Conservation (phyloP, 2,888 invertebrate genomes). For the Harmothoe impar region DNA sequence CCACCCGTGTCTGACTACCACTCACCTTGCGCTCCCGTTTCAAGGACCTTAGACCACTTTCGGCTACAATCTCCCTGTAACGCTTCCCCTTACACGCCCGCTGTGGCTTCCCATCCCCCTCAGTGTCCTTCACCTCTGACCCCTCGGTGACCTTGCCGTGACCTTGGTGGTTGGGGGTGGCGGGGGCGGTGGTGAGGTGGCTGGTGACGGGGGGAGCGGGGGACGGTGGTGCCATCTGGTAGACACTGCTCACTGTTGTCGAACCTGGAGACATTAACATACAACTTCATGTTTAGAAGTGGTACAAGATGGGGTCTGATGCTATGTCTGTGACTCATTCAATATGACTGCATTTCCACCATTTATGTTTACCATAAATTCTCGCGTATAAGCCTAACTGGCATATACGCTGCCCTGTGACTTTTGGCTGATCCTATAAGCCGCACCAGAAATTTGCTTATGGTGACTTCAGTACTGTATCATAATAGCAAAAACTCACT, state of each 20-base stretch:
- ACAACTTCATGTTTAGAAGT: no score
- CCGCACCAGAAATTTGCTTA: no score
- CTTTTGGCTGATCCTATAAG: no score
- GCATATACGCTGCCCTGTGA: no score
- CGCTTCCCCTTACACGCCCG: slow-evolving; percentile 77
- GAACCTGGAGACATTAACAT: background rate
- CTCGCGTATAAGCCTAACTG: no score
- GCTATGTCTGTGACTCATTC: no score
- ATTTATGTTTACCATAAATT: no score
- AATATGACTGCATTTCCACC: no score
- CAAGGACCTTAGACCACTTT: slow-evolving; percentile 70
- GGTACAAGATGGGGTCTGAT: background rate
- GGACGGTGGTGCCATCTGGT: slow-evolving; percentile 47
- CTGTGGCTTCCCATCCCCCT: slow-evolving; percentile 71
- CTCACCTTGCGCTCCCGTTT: slow-evolving; percentile 68
- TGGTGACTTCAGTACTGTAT: no score
- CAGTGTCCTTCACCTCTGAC: slow-evolving; percentile 41
- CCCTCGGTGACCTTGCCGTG: slow-evolving; percentile 27
- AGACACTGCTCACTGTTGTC: background rate
- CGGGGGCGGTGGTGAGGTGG: background rate
- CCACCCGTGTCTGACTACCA: no score
- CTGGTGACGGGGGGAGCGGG: background rate
- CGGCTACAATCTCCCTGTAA: slow-evolving; percentile 76
- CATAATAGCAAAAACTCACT: no score
- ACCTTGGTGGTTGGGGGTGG: background rate